Evolutionary conservation across 2,113 vertebrate species (phyloP), one percentile per base, ranked within the genome.

Genomic region (Cephalophus harveyi): DNA sequence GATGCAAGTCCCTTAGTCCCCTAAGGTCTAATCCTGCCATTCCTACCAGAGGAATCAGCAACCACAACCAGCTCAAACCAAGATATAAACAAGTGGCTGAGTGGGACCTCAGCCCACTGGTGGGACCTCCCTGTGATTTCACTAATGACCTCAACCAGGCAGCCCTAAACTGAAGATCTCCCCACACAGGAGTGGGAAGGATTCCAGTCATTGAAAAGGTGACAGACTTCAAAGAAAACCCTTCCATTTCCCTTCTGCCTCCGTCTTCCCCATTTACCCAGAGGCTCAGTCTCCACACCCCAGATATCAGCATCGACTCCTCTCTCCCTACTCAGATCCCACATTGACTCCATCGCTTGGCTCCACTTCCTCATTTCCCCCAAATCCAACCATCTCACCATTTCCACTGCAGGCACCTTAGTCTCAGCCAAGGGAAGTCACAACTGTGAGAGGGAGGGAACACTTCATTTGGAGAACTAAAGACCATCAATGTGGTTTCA

Each of bases 281-380:
- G 19, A 59, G 1, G 40, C 62, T 52, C 14, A 30, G 62, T 46
- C 40, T 25, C 9, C 33, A 43, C 11, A 4, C 25, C 25, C 10
- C 15, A 62, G 21, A 84, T 54, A 17, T 12, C 43, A 64, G 5
- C 19, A n/a, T 3, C 0, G 11, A 48, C 30, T 60, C 19, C 11
- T n/a, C 54, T 28, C 28, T 60, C 15, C 28, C 27, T 15, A 3
- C 54, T 89, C 50, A 12, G 3, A 28, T 7, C 8, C 52, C 14
- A 50, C 0, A 0, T 59, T 55, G 57, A 23, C 2, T 15, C 8
- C 57, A 83, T 8, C 0, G 2, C 33, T 3, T n/a, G 54, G 19
- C 5, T n/a, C n/a, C 15, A 6, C 8, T 79, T 16, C 1, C 2
- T 55, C 7, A 10, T 3, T 1, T 15, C 19, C 28, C 25, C 17